Evolutionary conservation across 2,113 vertebrate genomes (phyloP), one percentile per base, ranked within the genome.

Genomic region (Trinectes maculatus): DNA sequence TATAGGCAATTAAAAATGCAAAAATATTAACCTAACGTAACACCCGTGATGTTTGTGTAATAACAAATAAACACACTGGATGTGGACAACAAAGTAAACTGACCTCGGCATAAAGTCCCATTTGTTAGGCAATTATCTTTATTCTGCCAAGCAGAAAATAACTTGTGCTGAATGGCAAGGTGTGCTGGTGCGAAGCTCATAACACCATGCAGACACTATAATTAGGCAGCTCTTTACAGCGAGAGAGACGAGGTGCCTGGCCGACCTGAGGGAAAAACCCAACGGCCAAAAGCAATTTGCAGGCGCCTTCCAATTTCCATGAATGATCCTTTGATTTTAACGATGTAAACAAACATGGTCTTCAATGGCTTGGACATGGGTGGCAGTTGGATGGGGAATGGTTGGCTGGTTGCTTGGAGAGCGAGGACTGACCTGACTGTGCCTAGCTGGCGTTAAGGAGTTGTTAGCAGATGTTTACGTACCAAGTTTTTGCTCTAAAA

Each of bases 101-200:
- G 58, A 78, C 70, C 75, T 64, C 69, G 52, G 72, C 57, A 68
- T 78, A 83, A 90, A 89, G 79, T 71, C 70, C 66, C 80, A 82
- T 72, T 88, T 90, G 88, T 91, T 84, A 67, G 75, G 83, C 83
- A 85, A 92, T 91, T 91, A 87, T 87, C 82, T 81, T 79, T 84
- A 90, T 85, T 75, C 84, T 70, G 37, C 64, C 78, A 68, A 85
- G 88, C 83, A 88, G 85, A 91, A 90, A 91, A 89, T 57, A 79
- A 73, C 55, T 79, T 74, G 46, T 39, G 66, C 74, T 22, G 60
- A 83, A 79, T 48, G 60, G 51, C 53, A 54, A 79, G 58, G 75
- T 83, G 87, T 71, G 81, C 54, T 53, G 59, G 73, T 60, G 77
- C 49, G 52, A 68, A 70, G 81, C 80, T 85, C 61, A 65, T 81